phyloP scores from a whole-genome alignment of 2,888 invertebrate genomes.

The Ferrisia virgata region DNA sequence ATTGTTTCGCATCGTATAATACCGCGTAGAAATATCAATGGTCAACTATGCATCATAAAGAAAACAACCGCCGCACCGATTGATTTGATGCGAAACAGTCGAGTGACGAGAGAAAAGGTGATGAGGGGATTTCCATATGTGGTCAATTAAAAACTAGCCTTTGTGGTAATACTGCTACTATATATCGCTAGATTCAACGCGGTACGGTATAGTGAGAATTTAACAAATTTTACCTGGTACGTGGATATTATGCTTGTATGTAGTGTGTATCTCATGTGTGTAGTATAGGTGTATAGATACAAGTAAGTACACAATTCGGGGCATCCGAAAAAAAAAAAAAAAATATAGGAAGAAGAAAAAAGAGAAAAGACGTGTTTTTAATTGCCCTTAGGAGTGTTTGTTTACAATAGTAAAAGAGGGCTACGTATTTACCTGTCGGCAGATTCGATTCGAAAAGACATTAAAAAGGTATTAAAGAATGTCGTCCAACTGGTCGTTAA shows the following conservation, averaged over 20 bases:
- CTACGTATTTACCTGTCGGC: background rate
- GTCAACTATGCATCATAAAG: background rate
- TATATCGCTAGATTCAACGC: too few species aligned
- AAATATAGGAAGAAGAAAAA: background rate
- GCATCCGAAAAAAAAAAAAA: too few species aligned
- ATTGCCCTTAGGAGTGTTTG: background rate
- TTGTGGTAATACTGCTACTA: too few species aligned
- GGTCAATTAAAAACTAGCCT: background rate
- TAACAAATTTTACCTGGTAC: background rate
- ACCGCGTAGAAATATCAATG: background rate
- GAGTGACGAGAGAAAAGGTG: background rate
- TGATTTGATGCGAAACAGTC: background rate
- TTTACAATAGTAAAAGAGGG: background rate
- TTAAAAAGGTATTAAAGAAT: constrained; percentile 42
- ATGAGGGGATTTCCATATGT: background rate
- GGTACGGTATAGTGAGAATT: background rate
- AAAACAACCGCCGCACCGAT: background rate
- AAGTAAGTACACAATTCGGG: too few species aligned
- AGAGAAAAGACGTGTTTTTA: background rate
- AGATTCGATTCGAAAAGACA: constrained; percentile 40
- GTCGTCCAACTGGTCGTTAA: constrained; percentile 44
- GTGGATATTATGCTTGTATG: too few species aligned
- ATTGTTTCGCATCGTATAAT: background rate
- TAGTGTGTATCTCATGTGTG: too few species aligned
- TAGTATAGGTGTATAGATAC: too few species aligned